Conservation (phyloP, 35 echinoderm and acorn worm species). For the Ophioderma brevispina region DNA sequence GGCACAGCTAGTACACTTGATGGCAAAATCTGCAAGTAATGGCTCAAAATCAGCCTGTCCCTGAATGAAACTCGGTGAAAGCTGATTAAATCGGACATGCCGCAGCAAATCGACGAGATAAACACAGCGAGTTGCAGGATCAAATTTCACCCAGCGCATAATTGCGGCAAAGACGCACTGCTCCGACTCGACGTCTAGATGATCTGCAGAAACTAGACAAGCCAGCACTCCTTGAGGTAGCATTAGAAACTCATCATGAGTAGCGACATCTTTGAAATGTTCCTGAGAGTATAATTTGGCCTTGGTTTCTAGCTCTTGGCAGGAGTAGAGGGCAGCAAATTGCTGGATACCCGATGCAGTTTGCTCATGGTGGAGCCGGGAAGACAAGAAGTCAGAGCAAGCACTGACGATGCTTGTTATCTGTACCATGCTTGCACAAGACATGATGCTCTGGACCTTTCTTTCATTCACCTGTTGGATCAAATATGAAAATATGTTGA, state of each 20-base stretch:
- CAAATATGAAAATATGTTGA: no score
- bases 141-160: no score
- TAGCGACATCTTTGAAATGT: conserved; percentile 24
- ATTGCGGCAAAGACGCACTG: neutral
- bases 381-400: conserved; percentile 16
- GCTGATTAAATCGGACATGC: no score
- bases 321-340: conserved; percentile 12
- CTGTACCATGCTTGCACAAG: conserved; percentile 25
- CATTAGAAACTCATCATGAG: conserved; percentile 15
- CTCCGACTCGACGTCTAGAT: conserved; percentile 20
- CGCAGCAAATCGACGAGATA: no score
- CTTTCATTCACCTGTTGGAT: neutral
- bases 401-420: conserved; percentile 30
- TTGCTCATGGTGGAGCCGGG: conserved; percentile 1
- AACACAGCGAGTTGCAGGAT: no score
- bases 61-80: no score
- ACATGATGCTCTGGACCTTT: conserved; percentile 19
- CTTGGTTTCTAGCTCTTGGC: conserved; percentile 21
- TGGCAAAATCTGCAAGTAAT: no score
- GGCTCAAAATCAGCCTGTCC: no score
- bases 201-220: neutral
- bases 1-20: no score
- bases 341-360: conserved; percentile 33
- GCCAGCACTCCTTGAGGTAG: neutral
- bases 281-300: neutral